Percentiles rank a stretch among this genome's conserved stretches.
phyloP scores from a whole-genome alignment of 2,888 invertebrate genomes.

The Drosophila pseudotakahashii region DNA sequence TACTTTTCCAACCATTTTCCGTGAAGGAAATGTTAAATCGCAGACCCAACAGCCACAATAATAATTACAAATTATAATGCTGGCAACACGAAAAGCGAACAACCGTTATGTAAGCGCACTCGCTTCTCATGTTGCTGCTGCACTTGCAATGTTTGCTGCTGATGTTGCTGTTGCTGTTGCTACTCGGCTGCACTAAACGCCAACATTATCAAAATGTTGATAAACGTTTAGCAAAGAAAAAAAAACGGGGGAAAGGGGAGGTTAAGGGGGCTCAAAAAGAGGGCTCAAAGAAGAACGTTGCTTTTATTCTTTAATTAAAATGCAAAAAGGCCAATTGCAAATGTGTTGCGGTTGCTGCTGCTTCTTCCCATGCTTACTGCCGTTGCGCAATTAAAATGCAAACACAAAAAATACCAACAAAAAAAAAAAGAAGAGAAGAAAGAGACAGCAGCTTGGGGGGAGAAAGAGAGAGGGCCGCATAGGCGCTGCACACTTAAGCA shows the following conservation, averaged over 20 bases:
- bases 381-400: conserved; percentile 74
- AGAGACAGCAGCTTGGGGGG: conserved; percentile 18
- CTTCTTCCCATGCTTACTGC: conserved; percentile 31
- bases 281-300: conserved; percentile 19
- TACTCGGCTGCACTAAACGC: conserved; percentile 60
- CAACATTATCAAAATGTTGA: conserved; percentile 82
- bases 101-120: conserved; percentile 73
- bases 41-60: conserved; percentile 41
- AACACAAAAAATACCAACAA: conserved; percentile 18
- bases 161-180: conserved; percentile 31
- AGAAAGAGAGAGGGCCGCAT: conserved; percentile 42
- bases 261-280: too few species aligned
- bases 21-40: conserved; percentile 40
- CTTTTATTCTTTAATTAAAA: conserved; percentile 72
- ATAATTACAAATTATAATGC: conserved; percentile 57
- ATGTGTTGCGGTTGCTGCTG: conserved; percentile 50
- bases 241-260: conserved; percentile 14
- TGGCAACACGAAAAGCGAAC: conserved; percentile 42
- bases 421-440: conserved; percentile 4
- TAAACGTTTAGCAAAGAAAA: conserved; percentile 76
- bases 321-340: conserved; percentile 81
- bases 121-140: conserved; percentile 23
- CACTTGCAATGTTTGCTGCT: conserved; percentile 14
- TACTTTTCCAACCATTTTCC: conserved; percentile 15
- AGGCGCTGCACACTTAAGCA: conserved; percentile 81